Percentiles rank a stretch among this genome's conserved stretches.
These are phyloP conservation scores for Idaea aversata DNA, from an alignment of 2,888 invertebrate species.

Conservation along the genomic window DNA sequence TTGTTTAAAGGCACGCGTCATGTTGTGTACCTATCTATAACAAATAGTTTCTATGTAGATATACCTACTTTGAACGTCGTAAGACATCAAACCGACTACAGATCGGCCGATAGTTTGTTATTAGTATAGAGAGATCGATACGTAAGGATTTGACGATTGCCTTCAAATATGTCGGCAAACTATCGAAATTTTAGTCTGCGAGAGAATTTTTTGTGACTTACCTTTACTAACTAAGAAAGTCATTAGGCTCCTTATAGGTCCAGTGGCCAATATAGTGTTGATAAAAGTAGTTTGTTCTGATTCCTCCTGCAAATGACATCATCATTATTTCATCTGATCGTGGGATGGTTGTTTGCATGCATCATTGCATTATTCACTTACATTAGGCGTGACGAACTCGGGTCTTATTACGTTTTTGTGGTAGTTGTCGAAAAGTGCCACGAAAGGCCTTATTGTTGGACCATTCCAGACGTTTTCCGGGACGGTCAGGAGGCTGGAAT, in stretches of 20 bases:
- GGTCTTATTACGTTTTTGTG: constrained; percentile 83
- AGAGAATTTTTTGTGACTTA: constrained; percentile 29
- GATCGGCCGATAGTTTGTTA: constrained; percentile 16
- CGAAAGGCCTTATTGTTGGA: constrained; percentile 84
- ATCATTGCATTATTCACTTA: constrained; percentile 43
- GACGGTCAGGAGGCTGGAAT: constrained; percentile 83
- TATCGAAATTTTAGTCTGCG: no score
- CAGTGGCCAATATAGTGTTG: constrained; percentile 84
- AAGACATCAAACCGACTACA: background rate
- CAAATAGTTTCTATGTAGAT: background rate
- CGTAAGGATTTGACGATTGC: no score
- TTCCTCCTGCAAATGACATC: constrained; percentile 79
- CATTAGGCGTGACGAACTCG: constrained; percentile 83
- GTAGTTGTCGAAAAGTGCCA: constrained; percentile 89
- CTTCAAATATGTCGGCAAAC: no score
- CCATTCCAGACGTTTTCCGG: constrained; percentile 82
- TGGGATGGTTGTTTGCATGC: constrained; percentile 25
- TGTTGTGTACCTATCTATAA: background rate
- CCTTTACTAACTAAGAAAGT: constrained; percentile 83
- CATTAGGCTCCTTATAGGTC: constrained; percentile 85
- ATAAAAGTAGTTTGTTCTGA: constrained; percentile 85
- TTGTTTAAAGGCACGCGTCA: background rate
- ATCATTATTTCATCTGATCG: constrained; percentile 43
- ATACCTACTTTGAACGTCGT: background rate
- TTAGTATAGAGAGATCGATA: no score